Base-by-base conservation (phyloP, 2,797 vertebrate species). In the Acipenser oxyrinchus region DNA sequence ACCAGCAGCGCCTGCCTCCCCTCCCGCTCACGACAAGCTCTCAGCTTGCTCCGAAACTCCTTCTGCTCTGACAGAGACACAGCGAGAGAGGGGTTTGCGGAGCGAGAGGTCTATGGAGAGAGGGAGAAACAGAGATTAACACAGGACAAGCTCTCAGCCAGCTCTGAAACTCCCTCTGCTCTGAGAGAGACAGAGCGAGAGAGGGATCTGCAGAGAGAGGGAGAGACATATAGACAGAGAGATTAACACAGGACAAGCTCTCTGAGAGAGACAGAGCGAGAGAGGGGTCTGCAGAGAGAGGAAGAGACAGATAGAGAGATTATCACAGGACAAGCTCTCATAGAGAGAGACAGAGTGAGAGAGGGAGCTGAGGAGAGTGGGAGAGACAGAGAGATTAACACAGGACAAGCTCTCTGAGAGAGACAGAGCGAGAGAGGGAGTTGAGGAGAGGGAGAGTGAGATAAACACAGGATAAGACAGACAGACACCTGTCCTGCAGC, bases 1-100 rank as follows among this genome's bases (percentile, higher is more conserved):
- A 94, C 83, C 10, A 94, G 87, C 53, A 90, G 70, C 2, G 91
- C 89, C 76, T 95, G 95, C 4, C 90, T 76, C 49, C 85, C 89
- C 81, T 92, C 93, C 69, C 92, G 86, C 79, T 95, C 93, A 62
- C 88, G 82, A 48, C 87, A 86, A 74, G 78, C 90, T 72, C 86
- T 87, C 70, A 89, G 76, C 78, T 78, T 88, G 69, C 72, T 81
- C 81, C 68, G 86, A 79, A 80, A 82, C 51, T 79, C 77, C 23
- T 78, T 75, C 70, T 81, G 81, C 66, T 88, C 83, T 0, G 11
- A 7, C 52, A 80, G 60, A 4, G 81, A 78, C n/a, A 72, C 63
- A 23, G 48, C 68, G 15, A 75, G 62, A 48, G 76, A 69, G 1
- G 69, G 72, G 55, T 74, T 71, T 65, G 78, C 9, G 5, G 68